These are phyloP conservation scores for Disparrhopalites patrizii DNA, from an alignment of 2,888 invertebrate genomes.

Conservation along the genomic window DNA sequence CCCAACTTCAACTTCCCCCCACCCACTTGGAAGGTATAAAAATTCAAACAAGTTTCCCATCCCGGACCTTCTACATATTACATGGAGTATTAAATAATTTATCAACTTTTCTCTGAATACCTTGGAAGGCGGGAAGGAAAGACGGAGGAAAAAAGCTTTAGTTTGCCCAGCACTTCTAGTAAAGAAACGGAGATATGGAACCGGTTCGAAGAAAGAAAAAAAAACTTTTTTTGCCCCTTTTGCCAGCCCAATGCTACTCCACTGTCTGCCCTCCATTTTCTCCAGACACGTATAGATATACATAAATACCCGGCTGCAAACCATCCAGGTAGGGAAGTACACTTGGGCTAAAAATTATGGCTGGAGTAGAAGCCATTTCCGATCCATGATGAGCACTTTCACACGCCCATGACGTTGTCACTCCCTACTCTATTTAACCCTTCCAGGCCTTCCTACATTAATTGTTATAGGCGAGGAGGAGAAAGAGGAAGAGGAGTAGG, in stretches of 20 bases:
- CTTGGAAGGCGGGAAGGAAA: no score
- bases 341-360: slow-evolving; percentile 8
- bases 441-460: background rate
- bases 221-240: background rate
- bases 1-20: background rate
- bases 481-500: no score
- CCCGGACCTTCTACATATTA: background rate
- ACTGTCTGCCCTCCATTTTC: background rate
- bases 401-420: background rate
- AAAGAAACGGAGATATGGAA: no score
- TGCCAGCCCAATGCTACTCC: background rate
- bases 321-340: background rate
- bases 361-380: slow-evolving; percentile 23
- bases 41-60: slow-evolving; percentile 17
- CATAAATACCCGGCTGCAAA: background rate
- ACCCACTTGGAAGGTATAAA: no score
- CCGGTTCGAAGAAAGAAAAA: background rate
- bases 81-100: slow-evolving; percentile 18
- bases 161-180: no score
- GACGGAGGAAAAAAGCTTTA: no score
- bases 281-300: background rate
- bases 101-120: background rate
- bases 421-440: background rate
- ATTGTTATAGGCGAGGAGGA: no score
- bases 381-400: slow-evolving; percentile 1